Conservation (phyloP, 2,113 vertebrate species). For the Spizaetus ornatus region DNA sequence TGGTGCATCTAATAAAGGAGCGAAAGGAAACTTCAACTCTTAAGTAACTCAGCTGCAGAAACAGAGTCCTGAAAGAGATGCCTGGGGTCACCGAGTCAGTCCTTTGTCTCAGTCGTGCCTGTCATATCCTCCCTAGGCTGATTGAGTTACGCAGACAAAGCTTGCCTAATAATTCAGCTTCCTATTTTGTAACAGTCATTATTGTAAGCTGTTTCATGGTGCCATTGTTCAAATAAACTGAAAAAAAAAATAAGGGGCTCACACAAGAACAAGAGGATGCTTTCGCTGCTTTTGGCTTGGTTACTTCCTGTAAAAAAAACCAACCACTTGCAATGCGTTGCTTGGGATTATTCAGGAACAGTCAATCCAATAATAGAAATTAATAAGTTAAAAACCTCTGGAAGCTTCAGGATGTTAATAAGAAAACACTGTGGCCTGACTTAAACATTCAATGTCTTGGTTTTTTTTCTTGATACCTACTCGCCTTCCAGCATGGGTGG, state of each 20-base stretch:
- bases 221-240: constrained; percentile 34
- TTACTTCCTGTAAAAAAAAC: constrained; percentile 1
- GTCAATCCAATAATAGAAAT: background rate
- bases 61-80: background rate
- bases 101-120: constrained; percentile 14
- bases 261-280: constrained; percentile 40
- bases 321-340: background rate
- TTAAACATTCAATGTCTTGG: background rate
- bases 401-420: background rate
- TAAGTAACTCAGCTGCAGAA: background rate
- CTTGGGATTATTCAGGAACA: background rate
- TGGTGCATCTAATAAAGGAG: background rate
- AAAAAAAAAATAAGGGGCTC: background rate
- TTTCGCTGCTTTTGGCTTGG: constrained; percentile 8
- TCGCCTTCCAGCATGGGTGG: background rate
- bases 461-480: background rate
- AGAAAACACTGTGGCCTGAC: background rate
- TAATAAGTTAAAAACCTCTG: background rate
- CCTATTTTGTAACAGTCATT: constrained; percentile 63
- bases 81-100: background rate
- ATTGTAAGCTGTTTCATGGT: constrained; percentile 45
- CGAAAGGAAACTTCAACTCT: background rate
- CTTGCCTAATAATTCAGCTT: constrained; percentile 61
- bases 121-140: constrained; percentile 55
- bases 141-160: constrained; percentile 38